Percentiles rank a stretch among this genome's conserved stretches.
Evolutionary conservation across 2,888 invertebrate genomes (phyloP).

Genomic region (Chloromyia formosa): DNA sequence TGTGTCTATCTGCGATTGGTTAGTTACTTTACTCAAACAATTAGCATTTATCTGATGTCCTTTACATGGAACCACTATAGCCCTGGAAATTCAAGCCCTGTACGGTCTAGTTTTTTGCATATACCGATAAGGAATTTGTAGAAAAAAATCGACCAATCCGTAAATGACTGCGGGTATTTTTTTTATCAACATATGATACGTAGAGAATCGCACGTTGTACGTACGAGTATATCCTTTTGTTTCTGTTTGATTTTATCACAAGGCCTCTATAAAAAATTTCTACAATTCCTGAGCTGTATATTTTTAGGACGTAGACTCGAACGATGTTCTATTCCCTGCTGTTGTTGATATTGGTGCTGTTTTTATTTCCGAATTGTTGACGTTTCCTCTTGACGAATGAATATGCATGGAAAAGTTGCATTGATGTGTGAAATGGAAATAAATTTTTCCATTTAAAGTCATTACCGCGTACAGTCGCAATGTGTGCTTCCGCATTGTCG

Average conservation of each 20-base stretch:
- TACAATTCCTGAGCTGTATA: not conserved
- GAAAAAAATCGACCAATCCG: not conserved
- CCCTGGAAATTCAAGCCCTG: too few species aligned
- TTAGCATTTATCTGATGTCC: too few species aligned
- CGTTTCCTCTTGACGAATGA: constrained; percentile 33
- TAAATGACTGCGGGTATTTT: not conserved
- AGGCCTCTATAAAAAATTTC: constrained; percentile 28
- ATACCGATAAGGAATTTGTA: too few species aligned
- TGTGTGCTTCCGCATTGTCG: not conserved
- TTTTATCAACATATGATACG: too few species aligned
- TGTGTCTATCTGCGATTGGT: too few species aligned
- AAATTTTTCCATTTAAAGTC: constrained; percentile 52
- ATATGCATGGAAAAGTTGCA: constrained; percentile 61
- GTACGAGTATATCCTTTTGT: too few species aligned
- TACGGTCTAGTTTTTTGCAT: too few species aligned
- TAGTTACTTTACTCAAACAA: too few species aligned
- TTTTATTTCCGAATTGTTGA: constrained; percentile 38
- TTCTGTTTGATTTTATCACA: too few species aligned
- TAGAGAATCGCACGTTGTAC: too few species aligned
- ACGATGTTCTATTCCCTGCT: not conserved
- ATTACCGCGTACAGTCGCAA: not conserved
- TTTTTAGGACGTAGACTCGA: not conserved
- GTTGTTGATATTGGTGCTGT: constrained; percentile 22
- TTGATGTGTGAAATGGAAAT: constrained; percentile 60
- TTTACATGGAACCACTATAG: too few species aligned